phyloP scores from a whole-genome alignment of 2,888 invertebrate species.

The Reticulitermes lucifugus region DNA sequence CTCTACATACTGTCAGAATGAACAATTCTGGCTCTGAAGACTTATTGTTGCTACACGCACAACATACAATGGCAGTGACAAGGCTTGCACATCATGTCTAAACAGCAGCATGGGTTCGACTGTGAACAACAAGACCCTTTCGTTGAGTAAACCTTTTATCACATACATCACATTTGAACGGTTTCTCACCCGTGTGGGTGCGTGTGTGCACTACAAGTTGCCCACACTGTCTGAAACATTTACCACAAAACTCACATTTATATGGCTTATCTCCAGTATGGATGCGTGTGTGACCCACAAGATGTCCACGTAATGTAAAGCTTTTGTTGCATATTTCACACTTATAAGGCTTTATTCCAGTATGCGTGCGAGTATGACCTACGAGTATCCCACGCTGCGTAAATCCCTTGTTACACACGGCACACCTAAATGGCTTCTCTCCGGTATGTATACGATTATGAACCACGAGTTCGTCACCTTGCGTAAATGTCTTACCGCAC shows the following conservation, averaged over 20 bases:
- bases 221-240: not conserved
- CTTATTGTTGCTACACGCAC: no score
- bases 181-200: not conserved
- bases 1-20: no score
- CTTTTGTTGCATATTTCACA: not conserved
- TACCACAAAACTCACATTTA: not conserved
- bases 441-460: slow-evolving; percentile 2
- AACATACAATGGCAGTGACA: no score
- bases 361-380: not conserved
- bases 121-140: not conserved
- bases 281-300: not conserved
- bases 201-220: not conserved
- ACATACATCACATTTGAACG: not conserved
- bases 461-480: not conserved
- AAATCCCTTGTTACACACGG: slow-evolving; percentile 4
- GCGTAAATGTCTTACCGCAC: slow-evolving; percentile 3
- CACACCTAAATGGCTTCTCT: not conserved
- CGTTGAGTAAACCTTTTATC: not conserved
- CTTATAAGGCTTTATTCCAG: not conserved
- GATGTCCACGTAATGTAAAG: not conserved
- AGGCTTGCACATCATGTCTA: no score
- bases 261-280: not conserved
- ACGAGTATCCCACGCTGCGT: not conserved
- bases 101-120: no score
- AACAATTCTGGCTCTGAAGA: no score